A percentile compares a stretch with the other conserved stretches of the same genome.
These are phyloP conservation scores for Centruroides sculpturatus DNA, from an alignment of 1,140 invertebrate genomes.

Conservation along the genomic window DNA sequence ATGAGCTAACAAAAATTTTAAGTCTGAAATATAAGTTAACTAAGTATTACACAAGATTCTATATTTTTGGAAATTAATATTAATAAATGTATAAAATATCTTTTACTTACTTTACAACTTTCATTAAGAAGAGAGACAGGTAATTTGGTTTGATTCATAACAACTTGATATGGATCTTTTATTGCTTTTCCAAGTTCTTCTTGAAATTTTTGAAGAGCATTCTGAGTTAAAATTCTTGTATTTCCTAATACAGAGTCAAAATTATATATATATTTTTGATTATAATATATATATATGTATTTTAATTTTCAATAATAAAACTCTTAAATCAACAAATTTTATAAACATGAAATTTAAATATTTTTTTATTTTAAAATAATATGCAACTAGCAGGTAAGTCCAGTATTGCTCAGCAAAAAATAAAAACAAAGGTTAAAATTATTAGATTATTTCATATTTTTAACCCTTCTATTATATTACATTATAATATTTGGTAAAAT, in stretches of 20 bases:
- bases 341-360: neutral
- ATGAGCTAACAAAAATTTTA: too few species aligned
- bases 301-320: neutral
- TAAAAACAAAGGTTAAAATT: too few species aligned
- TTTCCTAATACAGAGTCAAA: constrained; percentile 31
- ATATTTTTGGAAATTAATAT: too few species aligned
- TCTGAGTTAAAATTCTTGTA: constrained; percentile 66
- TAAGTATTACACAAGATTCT: too few species aligned
- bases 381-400: too few species aligned
- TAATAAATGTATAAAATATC: too few species aligned
- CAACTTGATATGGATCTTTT: constrained; percentile 92
- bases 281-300: neutral
- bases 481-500: too few species aligned
- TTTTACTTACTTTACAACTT: too few species aligned
- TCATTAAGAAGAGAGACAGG: constrained; percentile 86
- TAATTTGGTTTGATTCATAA: constrained; percentile 90
- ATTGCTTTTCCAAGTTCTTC: constrained; percentile 84
- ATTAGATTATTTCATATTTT: too few species aligned
- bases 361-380: neutral
- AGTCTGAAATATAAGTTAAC: too few species aligned
- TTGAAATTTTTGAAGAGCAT: constrained; percentile 91
- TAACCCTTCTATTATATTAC: too few species aligned
- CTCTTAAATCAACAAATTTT: neutral
- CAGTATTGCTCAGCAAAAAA: too few species aligned
- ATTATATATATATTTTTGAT: neutral